A percentile compares a stretch with the other conserved stretches of the same genome.
phyloP scores from a whole-genome alignment of 2,888 invertebrate genomes.

The Epinotia bilunana region DNA sequence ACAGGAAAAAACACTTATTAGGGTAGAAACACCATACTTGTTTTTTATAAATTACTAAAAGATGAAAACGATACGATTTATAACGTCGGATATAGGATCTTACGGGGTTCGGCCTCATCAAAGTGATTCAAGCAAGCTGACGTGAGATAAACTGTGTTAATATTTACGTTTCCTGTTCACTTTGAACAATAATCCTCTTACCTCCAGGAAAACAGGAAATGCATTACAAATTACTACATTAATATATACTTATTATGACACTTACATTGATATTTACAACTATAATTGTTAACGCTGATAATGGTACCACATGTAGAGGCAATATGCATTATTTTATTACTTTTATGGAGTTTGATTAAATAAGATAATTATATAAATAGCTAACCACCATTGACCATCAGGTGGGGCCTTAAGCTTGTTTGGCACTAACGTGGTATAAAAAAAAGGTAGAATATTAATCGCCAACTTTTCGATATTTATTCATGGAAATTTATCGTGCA shows the following conservation, averaged over 20 bases:
- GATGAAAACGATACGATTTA: not conserved
- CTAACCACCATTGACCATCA: too few relatives aligned
- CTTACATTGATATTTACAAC: too few relatives aligned
- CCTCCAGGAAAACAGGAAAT: constrained; percentile 22
- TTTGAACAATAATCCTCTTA: constrained; percentile 48
- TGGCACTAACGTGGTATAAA: too few relatives aligned
- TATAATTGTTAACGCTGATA: too few relatives aligned
- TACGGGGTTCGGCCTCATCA: constrained; percentile 55
- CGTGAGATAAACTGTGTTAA: constrained; percentile 73
- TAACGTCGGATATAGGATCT: constrained; percentile 1
- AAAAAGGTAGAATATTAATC: not conserved
- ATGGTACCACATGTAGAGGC: too few relatives aligned
- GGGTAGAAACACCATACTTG: too few relatives aligned
- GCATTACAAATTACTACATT: not conserved
- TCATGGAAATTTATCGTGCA: constrained; percentile 14
- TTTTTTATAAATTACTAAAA: too few relatives aligned
- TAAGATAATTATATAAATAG: too few relatives aligned
- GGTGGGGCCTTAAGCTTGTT: too few relatives aligned
- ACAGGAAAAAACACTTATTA: too few relatives aligned
- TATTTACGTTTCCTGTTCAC: constrained; percentile 71
- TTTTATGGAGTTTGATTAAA: too few relatives aligned
- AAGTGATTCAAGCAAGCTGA: constrained; percentile 64
- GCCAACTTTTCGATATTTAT: constrained; percentile 6
- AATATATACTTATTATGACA: not conserved
- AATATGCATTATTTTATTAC: too few relatives aligned